phyloP scores from a whole-genome alignment of 2,797 vertebrate genomes.

The Champsocephalus gunnari region DNA sequence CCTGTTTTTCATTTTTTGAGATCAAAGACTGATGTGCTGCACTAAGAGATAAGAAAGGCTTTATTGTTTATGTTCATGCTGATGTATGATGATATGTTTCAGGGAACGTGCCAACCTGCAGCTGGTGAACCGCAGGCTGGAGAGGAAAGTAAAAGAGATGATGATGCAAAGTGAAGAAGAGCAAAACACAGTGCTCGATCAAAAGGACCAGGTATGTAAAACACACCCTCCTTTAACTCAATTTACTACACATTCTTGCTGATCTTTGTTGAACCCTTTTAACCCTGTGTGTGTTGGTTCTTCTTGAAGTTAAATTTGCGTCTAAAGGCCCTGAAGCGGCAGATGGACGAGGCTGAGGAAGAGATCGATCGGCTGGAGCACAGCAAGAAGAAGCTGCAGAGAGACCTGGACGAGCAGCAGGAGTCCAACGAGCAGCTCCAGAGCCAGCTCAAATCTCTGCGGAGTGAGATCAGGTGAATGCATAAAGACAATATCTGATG shows the following conservation, averaged over 20 bases:
- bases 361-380: constrained; percentile 96
- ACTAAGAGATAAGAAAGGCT: not conserved
- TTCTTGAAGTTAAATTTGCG: constrained; percentile 91
- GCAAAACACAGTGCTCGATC: constrained; percentile 91
- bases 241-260: not conserved
- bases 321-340: constrained; percentile 95
- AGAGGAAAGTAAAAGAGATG: constrained; percentile 96
- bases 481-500: too few species aligned
- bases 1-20: not conserved
- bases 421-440: constrained; percentile 94
- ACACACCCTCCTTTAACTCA: not conserved
- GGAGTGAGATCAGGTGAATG: constrained; percentile 90
- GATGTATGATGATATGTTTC: constrained; percentile 30
- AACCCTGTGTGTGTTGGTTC: not conserved
- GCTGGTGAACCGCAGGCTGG: constrained; percentile 92
- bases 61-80: not conserved
- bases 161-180: constrained; percentile 97
- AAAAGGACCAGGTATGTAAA: constrained; percentile 93
- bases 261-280: constrained; percentile 4
- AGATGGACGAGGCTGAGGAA: constrained; percentile 96
- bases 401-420: constrained; percentile 95
- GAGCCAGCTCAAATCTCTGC: constrained; percentile 90
- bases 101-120: constrained; percentile 95
- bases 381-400: constrained; percentile 95
- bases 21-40: constrained; percentile 2